Conservation (phyloP, 2,888 invertebrate genomes). For the Apodemia hepburni region DNA sequence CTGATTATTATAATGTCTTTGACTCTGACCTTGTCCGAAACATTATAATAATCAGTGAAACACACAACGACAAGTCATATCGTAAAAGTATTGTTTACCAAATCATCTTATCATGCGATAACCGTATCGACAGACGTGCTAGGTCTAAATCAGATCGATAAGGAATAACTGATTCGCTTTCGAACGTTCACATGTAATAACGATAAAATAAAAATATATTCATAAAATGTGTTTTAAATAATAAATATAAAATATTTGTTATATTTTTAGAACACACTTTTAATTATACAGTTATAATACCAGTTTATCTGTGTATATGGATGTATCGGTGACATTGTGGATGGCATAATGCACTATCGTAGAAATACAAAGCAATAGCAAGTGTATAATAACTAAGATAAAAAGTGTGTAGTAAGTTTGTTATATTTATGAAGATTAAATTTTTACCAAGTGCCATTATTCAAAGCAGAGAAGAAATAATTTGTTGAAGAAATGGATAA, state of each 20-base stretch:
- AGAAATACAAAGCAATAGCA: not conserved
- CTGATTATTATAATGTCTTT: too few relatives aligned
- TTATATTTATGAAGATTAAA: not conserved
- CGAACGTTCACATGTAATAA: not conserved
- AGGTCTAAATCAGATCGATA: slow-evolving; percentile 1
- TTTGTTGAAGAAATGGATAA: not conserved
- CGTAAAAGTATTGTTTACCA: slow-evolving; percentile 28
- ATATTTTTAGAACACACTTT: not conserved
- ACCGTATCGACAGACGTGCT: slow-evolving; percentile 10
- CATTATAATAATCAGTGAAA: slow-evolving; percentile 24
- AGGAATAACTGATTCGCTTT: not conserved
- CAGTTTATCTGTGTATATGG: too few relatives aligned
- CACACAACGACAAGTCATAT: slow-evolving; percentile 18
- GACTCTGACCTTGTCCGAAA: too few relatives aligned
- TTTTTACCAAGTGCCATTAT: not conserved
- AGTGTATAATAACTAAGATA: not conserved
- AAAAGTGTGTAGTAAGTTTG: not conserved
- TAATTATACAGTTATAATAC: not conserved
- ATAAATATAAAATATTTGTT: not conserved
- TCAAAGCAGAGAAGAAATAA: not conserved
- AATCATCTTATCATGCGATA: slow-evolving; percentile 30
- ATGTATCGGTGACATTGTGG: too few relatives aligned
- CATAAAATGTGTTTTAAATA: not conserved
- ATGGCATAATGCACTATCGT: not conserved
- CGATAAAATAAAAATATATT: not conserved